Evolutionary conservation across 2,113 vertebrate species (phyloP).

Genomic region (Ardeotis arabs): DNA sequence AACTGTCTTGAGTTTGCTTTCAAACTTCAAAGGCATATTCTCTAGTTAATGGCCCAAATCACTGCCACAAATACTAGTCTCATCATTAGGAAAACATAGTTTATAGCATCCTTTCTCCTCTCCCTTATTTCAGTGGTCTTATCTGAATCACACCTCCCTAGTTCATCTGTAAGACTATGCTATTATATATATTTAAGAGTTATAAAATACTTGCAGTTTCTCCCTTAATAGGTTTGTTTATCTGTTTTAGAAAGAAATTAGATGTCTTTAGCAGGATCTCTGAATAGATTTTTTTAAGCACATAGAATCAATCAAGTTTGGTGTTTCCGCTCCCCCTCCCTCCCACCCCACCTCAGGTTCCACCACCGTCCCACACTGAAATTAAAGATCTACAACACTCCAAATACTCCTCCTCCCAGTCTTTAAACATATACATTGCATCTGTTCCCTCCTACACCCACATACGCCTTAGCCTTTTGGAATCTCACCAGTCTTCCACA

Average conservation of each 20-base stretch:
- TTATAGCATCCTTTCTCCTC: neutral
- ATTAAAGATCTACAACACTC: neutral
- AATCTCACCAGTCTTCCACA: neutral
- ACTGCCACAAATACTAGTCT: neutral
- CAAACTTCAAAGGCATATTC: neutral
- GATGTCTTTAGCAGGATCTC: neutral
- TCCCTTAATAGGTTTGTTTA: neutral
- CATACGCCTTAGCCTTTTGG: neutral
- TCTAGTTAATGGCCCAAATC: neutral
- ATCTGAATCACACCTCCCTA: neutral
- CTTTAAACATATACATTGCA: conserved; percentile 40
- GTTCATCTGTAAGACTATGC: neutral
- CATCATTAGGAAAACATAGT: neutral
- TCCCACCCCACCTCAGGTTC: neutral
- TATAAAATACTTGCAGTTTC: neutral
- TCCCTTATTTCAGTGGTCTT: neutral
- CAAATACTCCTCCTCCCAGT: conserved; percentile 4
- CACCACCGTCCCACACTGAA: neutral
- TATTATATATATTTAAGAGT: neutral
- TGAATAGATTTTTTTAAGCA: neutral
- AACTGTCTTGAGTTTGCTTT: neutral
- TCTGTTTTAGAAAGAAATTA: neutral
- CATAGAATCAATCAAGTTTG: neutral
- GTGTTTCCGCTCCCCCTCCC: no score
- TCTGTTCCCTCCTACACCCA: conserved; percentile 41